phyloP scores from a whole-genome alignment of 1,140 invertebrate species.

The Lepidurus couesii region DNA sequence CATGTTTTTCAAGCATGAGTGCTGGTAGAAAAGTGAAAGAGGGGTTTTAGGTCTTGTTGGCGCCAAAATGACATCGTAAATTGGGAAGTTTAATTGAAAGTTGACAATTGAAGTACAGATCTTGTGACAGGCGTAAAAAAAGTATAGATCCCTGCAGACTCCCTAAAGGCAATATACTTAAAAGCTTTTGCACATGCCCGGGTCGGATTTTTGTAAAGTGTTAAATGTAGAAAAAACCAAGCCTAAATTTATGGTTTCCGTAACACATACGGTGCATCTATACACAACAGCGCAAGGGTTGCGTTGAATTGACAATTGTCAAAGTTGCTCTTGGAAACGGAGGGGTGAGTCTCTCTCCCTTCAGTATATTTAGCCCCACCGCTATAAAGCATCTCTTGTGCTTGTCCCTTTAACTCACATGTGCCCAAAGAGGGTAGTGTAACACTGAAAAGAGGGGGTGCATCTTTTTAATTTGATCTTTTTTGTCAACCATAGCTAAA shows the following conservation, averaged over 20 bases:
- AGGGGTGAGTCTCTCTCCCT: constrained; percentile 12
- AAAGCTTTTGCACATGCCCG: background rate
- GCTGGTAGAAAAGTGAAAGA: background rate
- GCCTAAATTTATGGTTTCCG: constrained; percentile 2
- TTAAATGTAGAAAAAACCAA: background rate
- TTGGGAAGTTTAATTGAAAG: background rate
- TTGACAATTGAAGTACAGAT: background rate
- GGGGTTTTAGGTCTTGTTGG: background rate
- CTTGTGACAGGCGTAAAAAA: background rate
- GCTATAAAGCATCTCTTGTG: background rate
- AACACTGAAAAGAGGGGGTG: background rate
- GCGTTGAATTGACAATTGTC: constrained; percentile 15
- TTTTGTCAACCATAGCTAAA: constrained; percentile 12
- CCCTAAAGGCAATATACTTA: background rate
- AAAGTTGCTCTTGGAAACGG: constrained; percentile 9
- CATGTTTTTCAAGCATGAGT: background rate
- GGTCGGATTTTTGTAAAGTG: constrained; percentile 15
- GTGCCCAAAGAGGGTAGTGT: constrained; percentile 9
- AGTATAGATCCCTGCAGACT: background rate
- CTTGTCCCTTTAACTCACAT: constrained; percentile 19
- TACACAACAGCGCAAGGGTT: background rate
- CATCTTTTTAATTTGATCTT: constrained; percentile 22
- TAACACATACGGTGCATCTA: constrained; percentile 19
- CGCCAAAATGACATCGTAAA: background rate
- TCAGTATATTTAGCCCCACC: constrained; percentile 19